Percentiles rank a stretch among this genome's conserved stretches.
Evolutionary conservation across 2,113 vertebrate species (phyloP).

Genomic region (Eudorcas thomsonii): DNA sequence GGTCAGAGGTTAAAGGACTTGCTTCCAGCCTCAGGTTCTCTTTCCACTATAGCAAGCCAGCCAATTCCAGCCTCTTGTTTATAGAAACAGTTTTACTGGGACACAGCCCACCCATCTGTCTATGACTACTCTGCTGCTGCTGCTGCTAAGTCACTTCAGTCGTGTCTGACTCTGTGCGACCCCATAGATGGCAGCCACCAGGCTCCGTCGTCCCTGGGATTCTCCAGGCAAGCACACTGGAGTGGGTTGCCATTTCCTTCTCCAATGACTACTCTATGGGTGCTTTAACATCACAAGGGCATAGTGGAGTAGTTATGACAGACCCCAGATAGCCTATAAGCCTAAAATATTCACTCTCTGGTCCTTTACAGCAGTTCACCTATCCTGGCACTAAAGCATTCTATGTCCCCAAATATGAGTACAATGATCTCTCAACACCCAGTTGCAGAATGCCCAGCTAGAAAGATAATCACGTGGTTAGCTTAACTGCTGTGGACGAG

Average conservation of each 20-base stretch:
- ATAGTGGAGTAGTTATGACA: not conserved
- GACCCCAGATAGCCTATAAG: not conserved
- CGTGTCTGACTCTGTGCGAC: too few species aligned
- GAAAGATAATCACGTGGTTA: not conserved
- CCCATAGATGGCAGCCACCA: too few species aligned
- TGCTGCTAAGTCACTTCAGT: too few species aligned
- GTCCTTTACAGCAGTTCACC: not conserved
- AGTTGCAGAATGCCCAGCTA: not conserved
- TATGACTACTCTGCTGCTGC: not conserved
- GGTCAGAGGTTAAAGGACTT: not conserved
- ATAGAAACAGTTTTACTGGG: not conserved
- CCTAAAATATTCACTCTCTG: not conserved
- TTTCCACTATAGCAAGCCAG: not conserved
- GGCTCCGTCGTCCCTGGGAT: too few species aligned
- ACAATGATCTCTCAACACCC: not conserved
- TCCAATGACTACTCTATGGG: not conserved
- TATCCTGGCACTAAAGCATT: not conserved
- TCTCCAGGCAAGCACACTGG: too few species aligned
- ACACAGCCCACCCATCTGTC: too few species aligned
- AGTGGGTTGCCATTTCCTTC: too few species aligned
- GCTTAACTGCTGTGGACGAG: not conserved
- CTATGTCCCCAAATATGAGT: not conserved
- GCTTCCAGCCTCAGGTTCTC: not conserved
- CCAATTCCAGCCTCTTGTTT: not conserved
- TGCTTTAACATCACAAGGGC: not conserved